Percentiles rank a stretch among this genome's conserved stretches.
Conservation (phyloP, 2,797 vertebrate genomes). For the Falco rusticolus region DNA sequence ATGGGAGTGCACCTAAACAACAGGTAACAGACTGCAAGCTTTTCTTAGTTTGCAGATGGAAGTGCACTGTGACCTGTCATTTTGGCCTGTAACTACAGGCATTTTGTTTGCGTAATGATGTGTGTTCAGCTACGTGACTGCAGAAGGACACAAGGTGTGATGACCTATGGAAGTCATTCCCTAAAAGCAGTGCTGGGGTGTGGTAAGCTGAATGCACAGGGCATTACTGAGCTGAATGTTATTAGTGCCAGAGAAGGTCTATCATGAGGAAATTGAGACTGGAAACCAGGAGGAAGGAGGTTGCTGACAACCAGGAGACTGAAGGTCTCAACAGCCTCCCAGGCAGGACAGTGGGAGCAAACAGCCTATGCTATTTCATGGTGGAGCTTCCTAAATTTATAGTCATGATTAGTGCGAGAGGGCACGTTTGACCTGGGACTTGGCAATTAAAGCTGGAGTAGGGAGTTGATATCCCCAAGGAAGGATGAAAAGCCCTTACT, state of each 20-base stretch:
- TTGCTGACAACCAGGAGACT: not conserved
- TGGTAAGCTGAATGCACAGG: fast-evolving
- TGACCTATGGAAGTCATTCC: not conserved
- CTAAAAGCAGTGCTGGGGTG: not conserved
- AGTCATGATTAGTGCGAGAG: not conserved
- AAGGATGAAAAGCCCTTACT: not conserved
- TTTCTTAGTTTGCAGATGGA: not conserved
- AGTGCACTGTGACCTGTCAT: not conserved
- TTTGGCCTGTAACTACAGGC: not conserved
- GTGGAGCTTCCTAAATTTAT: not conserved
- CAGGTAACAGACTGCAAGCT: not conserved
- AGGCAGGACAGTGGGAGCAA: not conserved
- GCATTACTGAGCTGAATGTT: not conserved
- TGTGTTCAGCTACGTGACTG: not conserved
- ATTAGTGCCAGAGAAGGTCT: not conserved
- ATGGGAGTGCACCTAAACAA: not conserved
- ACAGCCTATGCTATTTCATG: not conserved
- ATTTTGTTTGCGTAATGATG: not conserved
- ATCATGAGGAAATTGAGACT: not conserved
- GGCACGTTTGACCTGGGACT: not conserved
- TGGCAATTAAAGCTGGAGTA: not conserved
- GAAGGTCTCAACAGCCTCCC: not conserved
- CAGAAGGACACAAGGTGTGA: not conserved
- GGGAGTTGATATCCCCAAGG: not conserved
- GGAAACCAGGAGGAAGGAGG: not conserved